Base-by-base conservation (phyloP, 2,797 vertebrate species). In the Myripristis jacobus region DNA sequence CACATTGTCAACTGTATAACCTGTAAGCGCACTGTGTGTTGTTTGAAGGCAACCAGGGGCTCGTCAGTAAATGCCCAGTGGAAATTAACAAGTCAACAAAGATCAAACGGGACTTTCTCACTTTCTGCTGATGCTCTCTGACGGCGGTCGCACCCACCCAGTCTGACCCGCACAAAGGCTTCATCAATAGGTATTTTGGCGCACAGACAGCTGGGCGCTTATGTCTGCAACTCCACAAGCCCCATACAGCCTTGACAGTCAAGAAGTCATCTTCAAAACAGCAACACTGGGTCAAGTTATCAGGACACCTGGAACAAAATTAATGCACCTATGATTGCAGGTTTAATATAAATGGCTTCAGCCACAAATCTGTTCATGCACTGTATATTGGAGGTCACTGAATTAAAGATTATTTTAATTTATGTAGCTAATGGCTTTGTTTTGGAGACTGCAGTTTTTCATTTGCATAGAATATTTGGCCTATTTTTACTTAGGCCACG, bases 51-150 rank as follows among this genome's bases (percentile, higher is more conserved):
- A 2, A 15, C 59, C 50, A 2, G 44, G 38, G 58, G 41, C n/a
- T 10, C 53, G 25, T 52, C 69, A 65, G 75, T 84, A 86, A 85
- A 86, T 73, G 67, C 44, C 62, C 79, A 73, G 59, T 88, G 89
- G 57, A 73, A 63, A 83, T 48, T 69, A 54, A 63, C 31, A 57
- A 57, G 55, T 86, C 74, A 84, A 72, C 51, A 81, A 61, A 87
- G 86, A 92, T 92, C 91, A 92, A 93, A 92, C 62, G 9, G 18
- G 27, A 63, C 57, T 70, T 86, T 90, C 76, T 86, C 88, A 86
- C 90, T 91, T 87, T 90, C 81, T 55, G 66, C 72, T 36, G 21
- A 60, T 60, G 79, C 80, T 63, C 53, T 66, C 54, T 71, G 66
- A 60, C 34, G 41, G 70, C 6, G 43, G 80, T 63, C 82, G 67